Conservation (phyloP, 2,888 invertebrate species). For the Eurois occulta region DNA sequence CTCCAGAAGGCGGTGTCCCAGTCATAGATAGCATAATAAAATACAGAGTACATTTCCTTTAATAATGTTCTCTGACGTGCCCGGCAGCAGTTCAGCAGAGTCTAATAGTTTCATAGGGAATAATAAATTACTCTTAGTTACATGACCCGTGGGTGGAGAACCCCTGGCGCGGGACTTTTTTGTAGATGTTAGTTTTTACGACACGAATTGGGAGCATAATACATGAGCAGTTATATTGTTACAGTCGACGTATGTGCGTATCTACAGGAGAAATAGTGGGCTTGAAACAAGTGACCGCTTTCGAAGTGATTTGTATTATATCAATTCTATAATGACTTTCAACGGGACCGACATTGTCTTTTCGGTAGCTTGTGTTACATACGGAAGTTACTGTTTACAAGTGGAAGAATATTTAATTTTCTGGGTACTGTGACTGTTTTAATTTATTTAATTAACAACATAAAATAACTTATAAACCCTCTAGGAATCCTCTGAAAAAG, state of each 20-base stretch:
- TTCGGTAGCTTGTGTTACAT: not conserved
- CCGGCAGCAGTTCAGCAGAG: conserved; percentile 1
- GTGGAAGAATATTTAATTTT: not conserved
- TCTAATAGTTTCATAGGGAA: conserved; percentile 39
- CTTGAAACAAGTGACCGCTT: not conserved
- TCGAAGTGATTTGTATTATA: not conserved
- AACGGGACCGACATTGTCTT: not conserved
- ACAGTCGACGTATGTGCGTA: not conserved
- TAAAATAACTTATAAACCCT: not conserved
- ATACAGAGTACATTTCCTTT: conserved; percentile 8
- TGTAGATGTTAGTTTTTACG: not conserved
- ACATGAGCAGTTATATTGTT: not conserved
- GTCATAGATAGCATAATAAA: not conserved
- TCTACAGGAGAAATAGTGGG: not conserved
- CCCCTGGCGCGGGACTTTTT: not conserved
- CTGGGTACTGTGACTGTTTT: not conserved
- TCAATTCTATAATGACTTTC: not conserved
- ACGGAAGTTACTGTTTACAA: not conserved
- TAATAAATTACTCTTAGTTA: conserved; percentile 34
- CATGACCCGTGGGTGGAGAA: not conserved
- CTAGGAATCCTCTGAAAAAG: not conserved
- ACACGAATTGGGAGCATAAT: not conserved
- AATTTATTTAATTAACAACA: not conserved
- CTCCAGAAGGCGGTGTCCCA: not conserved
- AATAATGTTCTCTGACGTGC: not conserved